phyloP scores from a whole-genome alignment of 1,140 invertebrate genomes.

The Psix sp. region DNA sequence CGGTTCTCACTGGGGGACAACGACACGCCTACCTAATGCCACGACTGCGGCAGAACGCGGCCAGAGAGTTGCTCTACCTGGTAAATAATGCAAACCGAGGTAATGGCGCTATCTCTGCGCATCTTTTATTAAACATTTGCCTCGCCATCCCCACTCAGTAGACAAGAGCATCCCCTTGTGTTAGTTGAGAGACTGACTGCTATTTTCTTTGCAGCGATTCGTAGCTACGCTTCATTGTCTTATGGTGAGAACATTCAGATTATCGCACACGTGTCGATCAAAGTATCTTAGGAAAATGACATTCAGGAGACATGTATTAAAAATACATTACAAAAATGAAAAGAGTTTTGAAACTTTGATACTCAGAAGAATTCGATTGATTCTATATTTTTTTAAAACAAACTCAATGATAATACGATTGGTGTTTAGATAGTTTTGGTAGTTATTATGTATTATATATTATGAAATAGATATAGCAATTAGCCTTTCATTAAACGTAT shows the following conservation, averaged over 20 bases:
- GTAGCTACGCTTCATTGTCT: conserved; percentile 57
- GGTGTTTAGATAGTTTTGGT: too few species aligned
- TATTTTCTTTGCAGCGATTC: conserved; percentile 67
- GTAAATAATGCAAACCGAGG: conserved; percentile 77
- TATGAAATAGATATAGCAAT: too few species aligned
- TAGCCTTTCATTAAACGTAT: too few species aligned
- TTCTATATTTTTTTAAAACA: too few species aligned
- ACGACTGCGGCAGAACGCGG: conserved; percentile 73
- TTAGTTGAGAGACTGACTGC: conserved; percentile 63
- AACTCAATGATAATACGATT: too few species aligned
- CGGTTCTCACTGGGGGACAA: conserved; percentile 57
- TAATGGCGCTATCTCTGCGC: conserved; percentile 78
- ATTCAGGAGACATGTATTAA: conserved; percentile 50
- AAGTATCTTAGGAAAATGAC: conserved; percentile 59
- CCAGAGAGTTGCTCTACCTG: conserved; percentile 74
- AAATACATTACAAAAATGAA: conserved; percentile 42
- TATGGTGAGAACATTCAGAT: conserved; percentile 61
- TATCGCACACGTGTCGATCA: conserved; percentile 57
- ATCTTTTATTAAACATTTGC: conserved; percentile 78
- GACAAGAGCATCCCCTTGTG: conserved; percentile 49
- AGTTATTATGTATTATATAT: too few species aligned
- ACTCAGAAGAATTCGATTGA: too few species aligned
- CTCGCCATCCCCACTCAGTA: conserved; percentile 51
- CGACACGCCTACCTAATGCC: conserved; percentile 72
- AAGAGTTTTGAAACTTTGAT: too few species aligned